A percentile compares a stretch with the other conserved stretches of the same genome.
These are phyloP conservation scores for Passer montanus DNA, from an alignment of 2,113 vertebrate genomes.

Conservation along the genomic window DNA sequence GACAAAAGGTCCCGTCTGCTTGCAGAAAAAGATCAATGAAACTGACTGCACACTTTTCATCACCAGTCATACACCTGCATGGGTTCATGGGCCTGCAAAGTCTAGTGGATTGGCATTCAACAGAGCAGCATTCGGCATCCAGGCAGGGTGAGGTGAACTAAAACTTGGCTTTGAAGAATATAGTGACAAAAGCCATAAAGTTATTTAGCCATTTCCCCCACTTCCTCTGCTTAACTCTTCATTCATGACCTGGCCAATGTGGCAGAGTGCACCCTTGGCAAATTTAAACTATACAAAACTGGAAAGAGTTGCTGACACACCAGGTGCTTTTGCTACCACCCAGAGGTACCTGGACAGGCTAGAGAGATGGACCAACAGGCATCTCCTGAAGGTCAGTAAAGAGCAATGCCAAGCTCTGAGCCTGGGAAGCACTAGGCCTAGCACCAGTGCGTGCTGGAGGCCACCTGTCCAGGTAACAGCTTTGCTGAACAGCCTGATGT, in stretches of 20 bases:
- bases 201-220: not conserved
- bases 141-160: not conserved
- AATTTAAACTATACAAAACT: not conserved
- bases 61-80: not conserved
- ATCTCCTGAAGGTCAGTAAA: not conserved
- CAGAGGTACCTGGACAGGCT: not conserved
- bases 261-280: not conserved
- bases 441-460: not conserved
- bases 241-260: not conserved
- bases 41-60: not conserved
- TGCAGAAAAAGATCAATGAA: not conserved
- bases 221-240: not conserved
- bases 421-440: not conserved
- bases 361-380: not conserved
- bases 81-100: not conserved
- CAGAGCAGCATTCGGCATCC: not conserved
- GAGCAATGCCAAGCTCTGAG: not conserved
- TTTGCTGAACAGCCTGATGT: not conserved
- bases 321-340: not conserved
- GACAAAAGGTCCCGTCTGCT: not conserved
- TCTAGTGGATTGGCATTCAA: not conserved
- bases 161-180: not conserved
- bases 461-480: not conserved
- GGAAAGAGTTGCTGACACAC: not conserved
- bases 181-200: not conserved